These are phyloP conservation scores for Nycticebus coucang DNA, from an alignment of 2,113 vertebrate genomes.

Conservation along the genomic window DNA sequence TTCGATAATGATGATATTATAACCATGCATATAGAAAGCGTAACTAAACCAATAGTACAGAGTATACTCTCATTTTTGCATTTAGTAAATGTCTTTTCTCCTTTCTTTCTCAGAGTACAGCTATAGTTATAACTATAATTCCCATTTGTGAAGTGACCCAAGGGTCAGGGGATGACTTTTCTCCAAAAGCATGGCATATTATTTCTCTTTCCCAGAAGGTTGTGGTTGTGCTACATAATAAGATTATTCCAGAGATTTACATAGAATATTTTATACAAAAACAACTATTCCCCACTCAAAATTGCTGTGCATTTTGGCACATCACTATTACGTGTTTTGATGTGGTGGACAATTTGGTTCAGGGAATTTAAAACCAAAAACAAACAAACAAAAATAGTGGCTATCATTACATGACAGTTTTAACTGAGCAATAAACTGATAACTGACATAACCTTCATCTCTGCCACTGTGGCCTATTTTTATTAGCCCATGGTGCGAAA, in stretches of 20 bases:
- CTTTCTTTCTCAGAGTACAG: not conserved
- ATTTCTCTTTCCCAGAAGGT: not conserved
- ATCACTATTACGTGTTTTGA: not conserved
- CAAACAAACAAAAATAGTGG: not conserved
- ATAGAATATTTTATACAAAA: not conserved
- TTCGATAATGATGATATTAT: not conserved
- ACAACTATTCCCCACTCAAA: too few species aligned
- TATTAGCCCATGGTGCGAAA: not conserved
- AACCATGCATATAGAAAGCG: not conserved
- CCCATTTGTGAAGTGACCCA: not conserved
- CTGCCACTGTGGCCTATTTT: not conserved
- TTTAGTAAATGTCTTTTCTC: slow-evolving; percentile 27
- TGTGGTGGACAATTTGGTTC: not conserved
- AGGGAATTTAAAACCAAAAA: not conserved
- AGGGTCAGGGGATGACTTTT: not conserved
- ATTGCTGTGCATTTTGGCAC: not conserved
- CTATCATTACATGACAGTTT: not conserved
- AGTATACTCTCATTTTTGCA: not conserved
- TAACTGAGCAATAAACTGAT: not conserved
- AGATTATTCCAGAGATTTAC: not conserved
- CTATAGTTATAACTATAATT: not conserved
- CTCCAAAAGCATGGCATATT: not conserved
- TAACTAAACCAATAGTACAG: not conserved
- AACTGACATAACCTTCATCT: not conserved
- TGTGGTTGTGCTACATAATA: not conserved